Conservation (phyloP, 2,797 vertebrate genomes). For the Sus cebifrons region DNA sequence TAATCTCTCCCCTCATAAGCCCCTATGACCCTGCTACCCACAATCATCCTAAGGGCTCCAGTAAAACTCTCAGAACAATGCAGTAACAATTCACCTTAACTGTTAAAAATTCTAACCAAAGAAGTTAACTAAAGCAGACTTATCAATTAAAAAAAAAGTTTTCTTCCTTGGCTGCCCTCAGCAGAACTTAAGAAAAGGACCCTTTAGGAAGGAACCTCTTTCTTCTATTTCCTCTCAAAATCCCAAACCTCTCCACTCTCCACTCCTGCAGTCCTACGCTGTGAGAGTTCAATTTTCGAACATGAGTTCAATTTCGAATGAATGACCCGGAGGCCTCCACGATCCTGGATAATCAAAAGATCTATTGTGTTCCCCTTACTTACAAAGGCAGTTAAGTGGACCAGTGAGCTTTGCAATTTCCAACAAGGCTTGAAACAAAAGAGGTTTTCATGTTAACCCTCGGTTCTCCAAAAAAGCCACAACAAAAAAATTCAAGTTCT, state of each 20-base stretch:
- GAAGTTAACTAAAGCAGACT: conserved; percentile 37
- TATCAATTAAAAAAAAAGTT: neutral
- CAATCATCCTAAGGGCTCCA: conserved; percentile 18
- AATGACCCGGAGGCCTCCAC: neutral
- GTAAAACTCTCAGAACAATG: conserved; percentile 62
- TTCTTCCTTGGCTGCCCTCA: neutral
- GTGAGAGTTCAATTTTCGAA: conserved; percentile 42
- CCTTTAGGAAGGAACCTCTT: neutral
- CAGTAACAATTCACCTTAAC: conserved; percentile 72
- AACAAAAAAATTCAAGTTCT: neutral
- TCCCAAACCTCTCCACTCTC: conserved; percentile 41
- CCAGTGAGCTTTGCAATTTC: conserved; percentile 66
- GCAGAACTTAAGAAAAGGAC: neutral
- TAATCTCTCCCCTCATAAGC: conserved; percentile 55
- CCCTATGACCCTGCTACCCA: neutral
- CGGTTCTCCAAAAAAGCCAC: neutral
- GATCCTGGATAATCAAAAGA: conserved; percentile 72
- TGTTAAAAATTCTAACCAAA: conserved; percentile 47
- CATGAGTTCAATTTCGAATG: conserved; percentile 35
- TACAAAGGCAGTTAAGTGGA: conserved; percentile 71
- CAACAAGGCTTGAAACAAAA: conserved; percentile 68
- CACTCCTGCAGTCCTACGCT: neutral
- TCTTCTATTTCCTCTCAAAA: conserved; percentile 59
- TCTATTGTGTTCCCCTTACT: conserved; percentile 64
- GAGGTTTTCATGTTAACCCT: conserved; percentile 73